Conservation (phyloP, 53 echinoderm and acorn worm genomes). For the Pentamera pediparva region DNA sequence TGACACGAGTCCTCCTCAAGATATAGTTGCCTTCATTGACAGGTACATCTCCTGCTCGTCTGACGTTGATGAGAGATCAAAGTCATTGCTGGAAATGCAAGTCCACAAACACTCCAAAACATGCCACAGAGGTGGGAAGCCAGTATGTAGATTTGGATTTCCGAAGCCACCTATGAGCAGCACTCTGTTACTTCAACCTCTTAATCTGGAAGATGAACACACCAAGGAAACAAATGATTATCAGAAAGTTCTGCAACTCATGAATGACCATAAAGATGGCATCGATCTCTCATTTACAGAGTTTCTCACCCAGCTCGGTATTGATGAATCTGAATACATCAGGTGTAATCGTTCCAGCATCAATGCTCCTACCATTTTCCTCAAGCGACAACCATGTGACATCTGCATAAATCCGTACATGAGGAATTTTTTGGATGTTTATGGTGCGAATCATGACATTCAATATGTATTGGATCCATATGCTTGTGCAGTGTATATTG, state of each 20-base stretch:
- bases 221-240: not conserved
- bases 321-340: conserved; percentile 25
- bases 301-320: not conserved
- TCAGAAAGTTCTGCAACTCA: not conserved
- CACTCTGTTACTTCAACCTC: conserved; percentile 22
- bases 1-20: not conserved
- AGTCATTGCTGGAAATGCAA: conserved; percentile 17
- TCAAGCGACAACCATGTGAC: conserved; percentile 15
- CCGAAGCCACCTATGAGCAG: conserved; percentile 36
- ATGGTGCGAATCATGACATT: conserved; percentile 43
- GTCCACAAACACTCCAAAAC: conserved; percentile 38
- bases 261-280: conserved; percentile 3
- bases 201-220: not conserved
- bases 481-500: conserved; percentile 34
- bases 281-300: conserved; percentile 6
- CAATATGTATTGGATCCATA: conserved; percentile 32
- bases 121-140: conserved; percentile 15
- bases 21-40: conserved; percentile 22
- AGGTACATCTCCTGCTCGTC: conserved; percentile 23
- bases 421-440: conserved; percentile 18
- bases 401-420: conserved; percentile 44
- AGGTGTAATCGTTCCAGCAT: not conserved
- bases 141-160: conserved; percentile 46
- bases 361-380: conserved; percentile 3
- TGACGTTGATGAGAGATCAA: not conserved